Percentiles rank a stretch among this genome's conserved stretches.
phyloP scores from a whole-genome alignment of 2,888 invertebrate species.

The Parelbella ahira region DNA sequence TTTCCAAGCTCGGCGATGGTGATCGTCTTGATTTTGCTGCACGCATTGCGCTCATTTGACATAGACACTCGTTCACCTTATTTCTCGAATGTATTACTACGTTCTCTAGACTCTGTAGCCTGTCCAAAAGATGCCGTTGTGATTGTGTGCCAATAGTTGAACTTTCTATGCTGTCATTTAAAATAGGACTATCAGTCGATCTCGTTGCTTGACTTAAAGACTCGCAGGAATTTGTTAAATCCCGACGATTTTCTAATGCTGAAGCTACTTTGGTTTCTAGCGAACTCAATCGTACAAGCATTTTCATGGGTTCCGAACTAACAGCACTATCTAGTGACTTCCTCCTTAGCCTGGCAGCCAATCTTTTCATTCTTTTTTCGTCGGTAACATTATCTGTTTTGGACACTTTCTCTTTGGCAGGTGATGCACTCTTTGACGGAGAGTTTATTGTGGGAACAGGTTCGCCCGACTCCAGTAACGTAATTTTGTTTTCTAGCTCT shows the following conservation, averaged over 20 bases:
- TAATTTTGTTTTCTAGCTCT: constrained; percentile 89
- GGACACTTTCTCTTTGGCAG: constrained; percentile 77
- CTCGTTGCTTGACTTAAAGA: constrained; percentile 70
- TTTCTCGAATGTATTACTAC: constrained; percentile 83
- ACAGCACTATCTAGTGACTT: constrained; percentile 90
- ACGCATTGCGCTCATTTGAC: constrained; percentile 82
- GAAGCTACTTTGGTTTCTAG: constrained; percentile 88
- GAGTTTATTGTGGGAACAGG: constrained; percentile 65
- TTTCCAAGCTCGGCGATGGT: constrained; percentile 83
- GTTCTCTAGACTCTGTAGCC: constrained; percentile 81
- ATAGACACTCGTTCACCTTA: constrained; percentile 84
- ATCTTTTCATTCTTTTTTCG: constrained; percentile 73
- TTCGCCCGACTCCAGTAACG: constrained; percentile 81
- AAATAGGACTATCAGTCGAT: constrained; percentile 57
- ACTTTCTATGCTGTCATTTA: constrained; percentile 49
- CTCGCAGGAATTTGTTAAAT: constrained; percentile 79
- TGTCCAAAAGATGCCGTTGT: constrained; percentile 78
- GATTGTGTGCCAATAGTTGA: constrained; percentile 71
- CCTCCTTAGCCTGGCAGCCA: constrained; percentile 82
- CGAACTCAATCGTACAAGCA: constrained; percentile 87
- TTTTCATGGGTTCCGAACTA: constrained; percentile 89
- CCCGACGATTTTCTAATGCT: constrained; percentile 69
- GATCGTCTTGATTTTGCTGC: constrained; percentile 82
- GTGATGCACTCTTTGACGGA: constrained; percentile 76
- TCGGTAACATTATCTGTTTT: constrained; percentile 72